Evolutionary conservation across 2,113 vertebrate genomes (phyloP).

Genomic region (Felis chaus): DNA sequence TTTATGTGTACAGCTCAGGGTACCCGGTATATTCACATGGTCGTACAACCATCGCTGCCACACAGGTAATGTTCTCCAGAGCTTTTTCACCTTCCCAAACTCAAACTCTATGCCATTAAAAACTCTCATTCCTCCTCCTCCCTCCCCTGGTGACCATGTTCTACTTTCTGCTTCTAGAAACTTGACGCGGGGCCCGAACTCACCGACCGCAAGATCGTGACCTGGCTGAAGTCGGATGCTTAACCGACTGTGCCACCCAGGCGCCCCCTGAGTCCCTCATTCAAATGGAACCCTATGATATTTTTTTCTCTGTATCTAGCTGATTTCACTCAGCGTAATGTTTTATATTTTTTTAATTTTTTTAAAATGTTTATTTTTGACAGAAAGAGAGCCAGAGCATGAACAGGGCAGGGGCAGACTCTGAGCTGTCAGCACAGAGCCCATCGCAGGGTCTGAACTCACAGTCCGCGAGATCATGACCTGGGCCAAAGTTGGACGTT

Average conservation of each 20-base stretch:
- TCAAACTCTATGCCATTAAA: neutral
- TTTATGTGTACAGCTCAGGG: neutral
- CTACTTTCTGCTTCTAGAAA: neutral
- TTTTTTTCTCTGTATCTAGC: neutral
- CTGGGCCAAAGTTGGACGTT: too few species aligned
- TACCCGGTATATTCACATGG: neutral
- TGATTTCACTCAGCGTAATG: neutral
- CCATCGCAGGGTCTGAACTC: too few species aligned
- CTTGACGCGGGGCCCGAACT: neutral
- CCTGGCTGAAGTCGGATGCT: too few species aligned
- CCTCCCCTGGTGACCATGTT: neutral
- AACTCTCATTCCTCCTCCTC: neutral
- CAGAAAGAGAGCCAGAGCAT: too few species aligned
- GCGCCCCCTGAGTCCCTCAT: neutral
- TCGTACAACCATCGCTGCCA: neutral
- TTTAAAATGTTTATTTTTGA: too few species aligned
- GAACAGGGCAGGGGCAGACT: too few species aligned
- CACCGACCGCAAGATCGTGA: too few species aligned
- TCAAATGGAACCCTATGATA: too few species aligned
- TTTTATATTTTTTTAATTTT: too few species aligned
- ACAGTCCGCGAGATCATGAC: too few species aligned
- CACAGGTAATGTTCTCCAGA: neutral
- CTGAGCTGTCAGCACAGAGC: too few species aligned
- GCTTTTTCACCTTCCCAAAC: neutral
- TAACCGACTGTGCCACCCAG: too few species aligned